Base-by-base conservation (phyloP, 2,797 vertebrate species). In the Peromyscus attwateri region DNA sequence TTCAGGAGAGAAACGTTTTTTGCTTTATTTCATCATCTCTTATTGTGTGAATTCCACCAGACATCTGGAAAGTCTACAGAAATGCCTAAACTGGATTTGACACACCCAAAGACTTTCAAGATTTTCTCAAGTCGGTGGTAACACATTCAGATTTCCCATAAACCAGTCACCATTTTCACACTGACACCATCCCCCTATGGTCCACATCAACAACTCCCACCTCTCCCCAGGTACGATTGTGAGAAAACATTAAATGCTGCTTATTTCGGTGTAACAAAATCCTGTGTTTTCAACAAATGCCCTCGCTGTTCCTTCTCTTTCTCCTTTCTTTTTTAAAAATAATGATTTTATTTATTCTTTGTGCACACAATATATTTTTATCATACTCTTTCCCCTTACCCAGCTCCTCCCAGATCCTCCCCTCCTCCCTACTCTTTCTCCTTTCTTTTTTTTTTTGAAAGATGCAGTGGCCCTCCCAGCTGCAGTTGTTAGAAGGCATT, bases 401-500 rank as follows among this genome's bases (percentile, higher is more conserved):
- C 55, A 82, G 6, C 55, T 82, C 6, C 80, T 81, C 17, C 29
- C 60, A 83, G 27, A 11, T 31, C 31, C 60, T 46, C 40, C 25
- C 40, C 6, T 66, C 29, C 77, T 25, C 4, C 46, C 57, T 77
- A 29, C 55, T 66, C 25, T 11, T 34, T 10, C 27, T 7, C 21
- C 16, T 3, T 55, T 40, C 46, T 75, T 11, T 57, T 40, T 3
- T 75, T 11, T 57, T 40, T 3, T 46, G 40, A 19, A 77, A 77
- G 73, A 80, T 70, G 93, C 94, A 98, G 92, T 93, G 95, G 97
- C 93, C 89, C 97, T 92, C 95, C 49, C 96, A 97, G 96, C 96
- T 97, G 95, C 80, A 98, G 73, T 98, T 98, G 97, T 96, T 98
- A 97, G 94, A 98, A 98, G 98, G 98, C 98, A 98, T 98, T 98